Evolutionary conservation across 2,797 vertebrate genomes (phyloP).

Genomic region (Synanceia verrucosa): DNA sequence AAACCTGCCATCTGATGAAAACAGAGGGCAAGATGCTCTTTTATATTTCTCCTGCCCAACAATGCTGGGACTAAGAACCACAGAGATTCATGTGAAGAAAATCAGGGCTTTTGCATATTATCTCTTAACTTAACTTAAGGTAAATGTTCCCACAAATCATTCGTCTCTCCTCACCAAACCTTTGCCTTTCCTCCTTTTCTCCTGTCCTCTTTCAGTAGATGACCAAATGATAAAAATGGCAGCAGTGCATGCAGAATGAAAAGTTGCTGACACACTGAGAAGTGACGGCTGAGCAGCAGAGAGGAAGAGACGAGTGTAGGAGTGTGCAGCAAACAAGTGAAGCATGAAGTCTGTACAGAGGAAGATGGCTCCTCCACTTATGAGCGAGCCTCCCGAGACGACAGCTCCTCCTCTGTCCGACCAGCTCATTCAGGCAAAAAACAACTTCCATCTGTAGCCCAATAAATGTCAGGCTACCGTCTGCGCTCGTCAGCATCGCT

Average conservation of each 20-base stretch:
- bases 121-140: too few relatives aligned
- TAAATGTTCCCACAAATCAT: too few relatives aligned
- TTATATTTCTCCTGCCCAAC: too few relatives aligned
- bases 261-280: conserved; percentile 36
- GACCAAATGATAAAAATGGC: background rate
- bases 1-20: too few relatives aligned
- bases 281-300: conserved; percentile 13
- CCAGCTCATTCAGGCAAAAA: conserved; percentile 43
- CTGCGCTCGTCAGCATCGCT: conserved; percentile 25
- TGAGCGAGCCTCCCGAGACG: conserved; percentile 20
- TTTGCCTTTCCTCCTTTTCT: background rate
- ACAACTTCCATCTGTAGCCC: conserved; percentile 26
- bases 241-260: conserved; percentile 5
- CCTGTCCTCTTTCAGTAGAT: background rate
- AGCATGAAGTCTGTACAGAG: conserved; percentile 54
- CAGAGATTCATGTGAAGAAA: too few relatives aligned
- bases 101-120: too few relatives aligned
- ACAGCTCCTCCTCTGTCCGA: conserved; percentile 33
- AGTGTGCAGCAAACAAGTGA: conserved; percentile 48
- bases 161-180: background rate
- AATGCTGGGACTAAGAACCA: too few relatives aligned
- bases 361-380: conserved; percentile 31
- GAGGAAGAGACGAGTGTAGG: conserved; percentile 40
- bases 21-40: too few relatives aligned
- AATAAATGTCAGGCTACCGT: conserved; percentile 45